These are phyloP conservation scores for Alethe diademata DNA, from an alignment of 2,113 vertebrate genomes.

Conservation along the genomic window DNA sequence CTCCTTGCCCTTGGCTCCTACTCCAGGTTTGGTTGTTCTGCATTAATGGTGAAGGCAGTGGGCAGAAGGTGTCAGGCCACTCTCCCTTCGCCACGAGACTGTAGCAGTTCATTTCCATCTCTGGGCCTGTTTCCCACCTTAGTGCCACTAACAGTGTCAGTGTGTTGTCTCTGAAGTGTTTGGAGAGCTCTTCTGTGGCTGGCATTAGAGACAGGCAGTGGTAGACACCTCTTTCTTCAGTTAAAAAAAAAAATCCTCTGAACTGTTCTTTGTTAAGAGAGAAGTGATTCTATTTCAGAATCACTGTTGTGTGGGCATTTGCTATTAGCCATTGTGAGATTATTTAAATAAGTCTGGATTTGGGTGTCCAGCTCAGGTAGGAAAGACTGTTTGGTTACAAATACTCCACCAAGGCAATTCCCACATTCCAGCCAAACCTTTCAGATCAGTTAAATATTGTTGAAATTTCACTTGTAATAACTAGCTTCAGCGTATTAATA, in stretches of 20 bases:
- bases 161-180: background rate
- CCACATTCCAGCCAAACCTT: background rate
- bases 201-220: background rate
- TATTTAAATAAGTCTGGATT: background rate
- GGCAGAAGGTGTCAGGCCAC: background rate
- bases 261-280: background rate
- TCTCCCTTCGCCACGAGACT: accelerated
- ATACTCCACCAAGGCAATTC: background rate
- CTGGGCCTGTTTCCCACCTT: background rate
- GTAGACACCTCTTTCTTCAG: accelerated
- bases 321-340: background rate
- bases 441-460: background rate
- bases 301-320: background rate
- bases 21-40: background rate
- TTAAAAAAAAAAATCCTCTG: background rate
- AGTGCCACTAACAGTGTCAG: accelerated
- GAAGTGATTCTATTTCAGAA: background rate
- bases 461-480: background rate
- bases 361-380: background rate
- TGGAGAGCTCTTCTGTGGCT: background rate
- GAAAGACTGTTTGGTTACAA: background rate
- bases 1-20: background rate
- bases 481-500: background rate
- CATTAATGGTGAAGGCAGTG: accelerated
- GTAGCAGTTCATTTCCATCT: background rate